Percentiles rank a stretch among this genome's conserved stretches.
These are phyloP conservation scores for Zonotrichia leucophrys DNA, from an alignment of 2,113 vertebrate species.

Conservation along the genomic window DNA sequence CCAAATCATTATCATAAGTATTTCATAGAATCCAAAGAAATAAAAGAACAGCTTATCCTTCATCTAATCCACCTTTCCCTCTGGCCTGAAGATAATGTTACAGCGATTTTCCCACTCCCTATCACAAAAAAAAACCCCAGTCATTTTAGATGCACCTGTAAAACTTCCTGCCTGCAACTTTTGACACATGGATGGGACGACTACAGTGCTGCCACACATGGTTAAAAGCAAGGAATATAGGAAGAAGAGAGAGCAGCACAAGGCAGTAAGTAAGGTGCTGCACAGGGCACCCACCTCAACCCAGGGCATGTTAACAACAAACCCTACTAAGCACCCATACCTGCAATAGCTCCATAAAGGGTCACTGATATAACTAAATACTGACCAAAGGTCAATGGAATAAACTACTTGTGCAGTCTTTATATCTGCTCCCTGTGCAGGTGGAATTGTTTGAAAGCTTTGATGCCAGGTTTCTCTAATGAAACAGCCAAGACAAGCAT, in stretches of 20 bases:
- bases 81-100: not conserved
- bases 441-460: not conserved
- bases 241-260: not conserved
- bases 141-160: not conserved
- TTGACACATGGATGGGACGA: not conserved
- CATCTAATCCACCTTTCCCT: not conserved
- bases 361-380: not conserved
- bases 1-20: not conserved
- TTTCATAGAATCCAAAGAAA: not conserved
- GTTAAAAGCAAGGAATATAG: not conserved
- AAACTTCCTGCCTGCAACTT: not conserved
- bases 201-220: not conserved
- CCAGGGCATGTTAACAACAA: not conserved
- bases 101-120: not conserved
- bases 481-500: not conserved
- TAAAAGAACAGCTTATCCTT: not conserved
- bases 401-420: not conserved
- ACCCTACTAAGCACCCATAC: fast-evolving
- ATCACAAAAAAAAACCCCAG: not conserved
- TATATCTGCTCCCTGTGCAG: not conserved
- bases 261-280: not conserved
- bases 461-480: not conserved
- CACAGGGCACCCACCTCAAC: not conserved
- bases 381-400: not conserved
- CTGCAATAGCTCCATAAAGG: not conserved